These are phyloP conservation scores for Sebastes trivittatus DNA, from an alignment of 2,797 vertebrate genomes.

Conservation along the genomic window DNA sequence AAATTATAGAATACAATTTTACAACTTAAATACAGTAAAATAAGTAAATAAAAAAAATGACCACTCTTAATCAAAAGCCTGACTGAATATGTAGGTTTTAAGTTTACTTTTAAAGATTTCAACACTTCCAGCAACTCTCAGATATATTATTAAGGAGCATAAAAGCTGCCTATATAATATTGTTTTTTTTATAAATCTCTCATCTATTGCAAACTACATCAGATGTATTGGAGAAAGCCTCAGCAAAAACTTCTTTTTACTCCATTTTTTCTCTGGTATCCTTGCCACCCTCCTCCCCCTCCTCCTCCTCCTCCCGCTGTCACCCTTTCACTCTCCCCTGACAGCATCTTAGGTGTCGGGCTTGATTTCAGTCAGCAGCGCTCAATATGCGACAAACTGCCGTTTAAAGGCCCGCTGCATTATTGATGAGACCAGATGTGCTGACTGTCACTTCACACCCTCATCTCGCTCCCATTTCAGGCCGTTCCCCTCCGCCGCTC, in stretches of 20 bases:
- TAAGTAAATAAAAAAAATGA: too few species aligned
- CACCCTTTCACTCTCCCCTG: constrained; percentile 68
- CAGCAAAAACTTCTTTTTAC: neutral
- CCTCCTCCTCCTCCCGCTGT: constrained; percentile 31
- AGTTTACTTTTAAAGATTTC: too few species aligned
- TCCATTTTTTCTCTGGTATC: neutral
- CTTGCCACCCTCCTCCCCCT: neutral
- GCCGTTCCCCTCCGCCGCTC: constrained; percentile 43
- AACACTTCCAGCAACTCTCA: too few species aligned
- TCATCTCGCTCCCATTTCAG: constrained; percentile 65
- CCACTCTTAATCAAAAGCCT: too few species aligned
- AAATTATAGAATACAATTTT: too few species aligned
- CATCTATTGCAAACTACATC: neutral
- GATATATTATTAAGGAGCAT: too few species aligned
- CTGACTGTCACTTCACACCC: constrained; percentile 86
- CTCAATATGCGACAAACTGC: constrained; percentile 85
- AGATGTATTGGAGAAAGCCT: neutral
- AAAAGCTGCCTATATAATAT: too few species aligned
- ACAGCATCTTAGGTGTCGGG: constrained; percentile 77
- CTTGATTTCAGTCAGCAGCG: constrained; percentile 80
- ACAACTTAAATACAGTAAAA: too few species aligned
- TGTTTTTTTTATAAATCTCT: neutral
- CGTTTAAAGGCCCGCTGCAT: constrained; percentile 83
- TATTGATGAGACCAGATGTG: constrained; percentile 87
- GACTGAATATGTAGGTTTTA: too few species aligned